phyloP scores from a whole-genome alignment of 2,888 invertebrate genomes.

The Amiota communis region DNA sequence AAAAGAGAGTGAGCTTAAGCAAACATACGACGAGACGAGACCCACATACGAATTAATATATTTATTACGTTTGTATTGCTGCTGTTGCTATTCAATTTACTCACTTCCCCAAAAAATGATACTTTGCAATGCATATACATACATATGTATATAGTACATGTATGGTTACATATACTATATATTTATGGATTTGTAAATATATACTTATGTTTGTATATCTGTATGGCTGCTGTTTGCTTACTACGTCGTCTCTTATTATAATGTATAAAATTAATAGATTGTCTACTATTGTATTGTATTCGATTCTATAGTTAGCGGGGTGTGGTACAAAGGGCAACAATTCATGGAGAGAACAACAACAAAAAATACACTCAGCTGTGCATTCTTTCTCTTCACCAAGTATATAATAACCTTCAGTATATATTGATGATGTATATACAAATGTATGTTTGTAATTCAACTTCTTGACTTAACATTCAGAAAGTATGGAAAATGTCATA shows the following conservation, averaged over 20 bases:
- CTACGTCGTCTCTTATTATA: too few species aligned
- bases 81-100: background rate
- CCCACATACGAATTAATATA: constrained; percentile 1
- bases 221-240: too few species aligned
- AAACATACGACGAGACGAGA: background rate
- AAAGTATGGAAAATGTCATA: too few species aligned
- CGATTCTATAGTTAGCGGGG: too few species aligned
- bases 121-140: background rate
- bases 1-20: background rate
- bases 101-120: background rate
- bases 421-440: too few species aligned
- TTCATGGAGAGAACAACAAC: too few species aligned
- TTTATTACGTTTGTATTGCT: background rate
- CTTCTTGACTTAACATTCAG: too few species aligned
- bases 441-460: too few species aligned
- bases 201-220: background rate
- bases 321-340: too few species aligned
- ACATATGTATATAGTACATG: background rate
- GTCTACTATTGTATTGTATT: too few species aligned
- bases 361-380: constrained; percentile 4
- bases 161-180: background rate
- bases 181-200: constrained; percentile 12
- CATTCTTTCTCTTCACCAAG: background rate
- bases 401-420: too few species aligned
- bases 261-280: too few species aligned